These are phyloP conservation scores for Ceratoteleas bidentatus DNA, from an alignment of 1,140 invertebrate species.

Conservation along the genomic window DNA sequence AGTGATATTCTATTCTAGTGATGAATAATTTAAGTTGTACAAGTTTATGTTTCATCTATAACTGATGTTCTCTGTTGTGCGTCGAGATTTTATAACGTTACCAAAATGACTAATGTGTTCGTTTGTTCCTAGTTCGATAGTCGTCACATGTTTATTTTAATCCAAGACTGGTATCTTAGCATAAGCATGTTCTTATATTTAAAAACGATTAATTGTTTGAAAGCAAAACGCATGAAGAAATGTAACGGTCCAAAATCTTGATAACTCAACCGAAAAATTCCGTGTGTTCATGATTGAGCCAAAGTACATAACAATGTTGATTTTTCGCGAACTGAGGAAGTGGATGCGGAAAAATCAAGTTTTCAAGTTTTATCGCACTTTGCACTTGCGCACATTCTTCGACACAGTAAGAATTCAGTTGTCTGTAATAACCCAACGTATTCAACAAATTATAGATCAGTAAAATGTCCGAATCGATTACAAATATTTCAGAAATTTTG, in stretches of 20 bases:
- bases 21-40: neutral
- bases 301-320: neutral
- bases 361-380: neutral
- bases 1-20: neutral
- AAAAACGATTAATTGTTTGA: no score
- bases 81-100: neutral
- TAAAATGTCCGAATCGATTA: neutral
- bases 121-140: neutral
- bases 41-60: neutral
- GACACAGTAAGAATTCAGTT: slow-evolving; percentile 2
- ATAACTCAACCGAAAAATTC: slow-evolving; percentile 4
- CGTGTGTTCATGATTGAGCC: neutral
- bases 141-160: neutral
- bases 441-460: neutral
- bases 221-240: no score
- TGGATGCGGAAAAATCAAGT: slow-evolving; percentile 2
- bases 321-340: neutral
- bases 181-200: neutral
- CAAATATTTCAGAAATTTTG: slow-evolving; percentile 1
- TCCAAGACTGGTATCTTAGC: neutral
- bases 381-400: neutral
- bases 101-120: neutral
- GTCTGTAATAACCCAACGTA: neutral
- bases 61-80: neutral
- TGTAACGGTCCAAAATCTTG: no score